Evolutionary conservation across 1,140 invertebrate genomes (phyloP), one percentile per base, ranked within the genome.

Genomic region (Brachionus rubens): DNA sequence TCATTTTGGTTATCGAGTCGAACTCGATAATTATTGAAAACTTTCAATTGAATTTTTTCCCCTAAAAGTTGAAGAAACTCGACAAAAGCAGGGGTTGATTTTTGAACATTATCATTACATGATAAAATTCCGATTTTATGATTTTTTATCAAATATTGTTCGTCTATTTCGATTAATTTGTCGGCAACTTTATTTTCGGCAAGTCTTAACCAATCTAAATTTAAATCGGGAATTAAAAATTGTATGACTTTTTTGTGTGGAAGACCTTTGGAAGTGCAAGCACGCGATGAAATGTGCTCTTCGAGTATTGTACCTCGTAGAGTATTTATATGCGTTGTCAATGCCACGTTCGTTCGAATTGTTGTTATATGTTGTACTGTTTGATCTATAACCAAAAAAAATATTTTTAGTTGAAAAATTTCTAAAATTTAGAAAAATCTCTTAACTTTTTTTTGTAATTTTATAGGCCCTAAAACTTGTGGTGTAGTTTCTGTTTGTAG

Each of bases 101-200:
- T 46, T 48, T 36, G 19, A 52, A 56, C 56, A 14, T 56, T 76
- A 50, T 76, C 56, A 48, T 90, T 89, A 81, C 94, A 97, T 81
- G 96, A 96, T 86, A 98, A 90, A 1, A 98, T 89, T 2, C 96
- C 96, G 36, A 97, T 91, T 88, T 97, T 97, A 85, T 96, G 43
- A 43, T 54, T 62, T 28, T 62, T 65, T 10, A 48, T 77, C 80
- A 87, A 85, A 48, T 92, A 91, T 85, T 97, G 93, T 83, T 98
- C 93, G 83, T 98, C 95, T 41, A 98, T 85, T 80, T 93, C 91
- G n/a, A 94, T 83, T 3, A 98, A 85, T 80, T 93, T 89, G 82
- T 96, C 93, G 2, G 90, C 78, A 36, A 82, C 91, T 78, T 90
- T 88, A 52, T 85, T 81, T 6, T 86, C 89, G n/a, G 91, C 92